phyloP scores from a whole-genome alignment of 2,113 vertebrate species.

The Balaeniceps rex region DNA sequence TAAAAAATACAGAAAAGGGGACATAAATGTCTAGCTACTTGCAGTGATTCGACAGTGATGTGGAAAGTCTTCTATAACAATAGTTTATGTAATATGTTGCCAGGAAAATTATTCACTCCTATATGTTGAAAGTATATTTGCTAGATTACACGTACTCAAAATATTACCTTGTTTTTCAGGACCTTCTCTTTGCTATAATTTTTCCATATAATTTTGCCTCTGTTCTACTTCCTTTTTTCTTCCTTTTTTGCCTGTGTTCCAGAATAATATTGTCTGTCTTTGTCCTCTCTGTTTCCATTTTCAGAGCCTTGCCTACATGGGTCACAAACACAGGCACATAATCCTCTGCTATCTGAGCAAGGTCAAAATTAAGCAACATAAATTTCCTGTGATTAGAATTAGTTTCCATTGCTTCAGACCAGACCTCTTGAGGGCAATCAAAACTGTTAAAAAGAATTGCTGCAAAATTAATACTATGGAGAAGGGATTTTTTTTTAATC shows the following conservation, averaged over 20 bases:
- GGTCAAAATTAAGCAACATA: constrained; percentile 33
- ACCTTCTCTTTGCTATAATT: neutral
- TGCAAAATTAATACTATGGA: constrained; percentile 10
- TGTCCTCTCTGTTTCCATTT: neutral
- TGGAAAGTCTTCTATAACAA: neutral
- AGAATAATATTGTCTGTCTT: neutral
- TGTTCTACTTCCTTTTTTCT: neutral
- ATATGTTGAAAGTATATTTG: neutral
- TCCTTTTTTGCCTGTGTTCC: neutral
- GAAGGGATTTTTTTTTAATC: neutral
- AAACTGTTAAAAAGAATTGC: neutral
- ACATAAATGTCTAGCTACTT: neutral
- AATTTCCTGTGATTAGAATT: constrained; percentile 28
- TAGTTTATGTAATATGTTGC: accelerated
- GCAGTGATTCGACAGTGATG: neutral
- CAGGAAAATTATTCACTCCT: neutral
- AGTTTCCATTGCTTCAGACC: neutral
- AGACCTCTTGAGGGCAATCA: constrained; percentile 7
- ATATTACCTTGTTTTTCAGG: neutral
- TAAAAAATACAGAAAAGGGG: neutral
- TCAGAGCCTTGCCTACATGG: neutral
- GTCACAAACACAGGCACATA: neutral
- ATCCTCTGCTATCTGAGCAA: neutral
- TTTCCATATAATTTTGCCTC: neutral
- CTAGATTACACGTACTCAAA: neutral